Evolutionary conservation across 2,888 invertebrate species (phyloP).

Genomic region (Quadroppia sp.): DNA sequence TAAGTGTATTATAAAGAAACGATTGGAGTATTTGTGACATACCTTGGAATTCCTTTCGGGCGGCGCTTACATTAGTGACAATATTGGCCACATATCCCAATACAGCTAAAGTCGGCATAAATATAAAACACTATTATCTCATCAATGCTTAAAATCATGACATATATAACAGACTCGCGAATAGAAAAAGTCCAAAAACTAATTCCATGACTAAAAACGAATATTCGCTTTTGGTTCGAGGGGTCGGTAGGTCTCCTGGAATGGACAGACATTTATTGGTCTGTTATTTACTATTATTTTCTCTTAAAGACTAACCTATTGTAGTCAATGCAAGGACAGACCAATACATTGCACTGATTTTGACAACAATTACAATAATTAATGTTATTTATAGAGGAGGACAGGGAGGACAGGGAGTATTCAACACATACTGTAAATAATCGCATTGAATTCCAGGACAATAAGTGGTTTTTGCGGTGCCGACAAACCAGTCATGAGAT

Average conservation of each 20-base stretch:
- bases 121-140: neutral
- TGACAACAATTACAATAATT: too few species aligned
- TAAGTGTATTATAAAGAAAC: neutral
- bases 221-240: constrained; percentile 89
- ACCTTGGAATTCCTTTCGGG: constrained; percentile 97
- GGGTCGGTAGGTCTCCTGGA: constrained; percentile 69
- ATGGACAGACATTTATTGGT: neutral
- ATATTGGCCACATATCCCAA: constrained; percentile 97
- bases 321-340: constrained; percentile 93
- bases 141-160: neutral
- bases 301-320: constrained; percentile 62
- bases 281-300: neutral
- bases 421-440: constrained; percentile 66
- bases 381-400: too few species aligned
- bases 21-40: neutral
- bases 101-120: constrained; percentile 59
- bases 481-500: constrained; percentile 55
- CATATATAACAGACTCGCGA: constrained; percentile 64
- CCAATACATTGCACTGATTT: constrained; percentile 82
- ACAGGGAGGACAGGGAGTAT: neutral
- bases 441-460: constrained; percentile 75
- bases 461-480: constrained; percentile 64
- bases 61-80: constrained; percentile 93
- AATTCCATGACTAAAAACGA: constrained; percentile 91
- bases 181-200: constrained; percentile 86